Conservation (phyloP, 2,888 invertebrate species). For the Parelbella ahira region DNA sequence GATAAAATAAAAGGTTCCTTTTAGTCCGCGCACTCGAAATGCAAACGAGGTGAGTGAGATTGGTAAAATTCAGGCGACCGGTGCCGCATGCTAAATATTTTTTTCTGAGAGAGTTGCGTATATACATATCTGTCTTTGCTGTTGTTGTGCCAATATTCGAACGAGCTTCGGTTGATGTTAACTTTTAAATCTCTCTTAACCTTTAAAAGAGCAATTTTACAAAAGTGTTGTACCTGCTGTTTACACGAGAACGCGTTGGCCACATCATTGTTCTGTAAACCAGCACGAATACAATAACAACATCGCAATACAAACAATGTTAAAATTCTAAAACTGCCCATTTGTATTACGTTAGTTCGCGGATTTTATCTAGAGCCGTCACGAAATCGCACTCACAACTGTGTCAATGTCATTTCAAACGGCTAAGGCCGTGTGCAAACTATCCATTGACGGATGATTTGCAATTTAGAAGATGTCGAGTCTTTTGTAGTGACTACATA, state of each 20-base stretch:
- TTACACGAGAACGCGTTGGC: too few relatives aligned
- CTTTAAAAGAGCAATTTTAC: too few relatives aligned
- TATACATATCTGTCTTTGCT: slow-evolving; percentile 12
- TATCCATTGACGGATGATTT: slow-evolving; percentile 51
- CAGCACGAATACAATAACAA: too few relatives aligned
- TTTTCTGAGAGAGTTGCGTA: slow-evolving; percentile 11
- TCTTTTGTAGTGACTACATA: slow-evolving; percentile 30
- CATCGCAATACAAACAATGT: neutral
- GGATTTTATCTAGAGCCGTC: slow-evolving; percentile 19
- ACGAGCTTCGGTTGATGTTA: slow-evolving; percentile 2
- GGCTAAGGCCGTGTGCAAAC: slow-evolving; percentile 48
- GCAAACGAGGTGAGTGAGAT: slow-evolving; percentile 57
- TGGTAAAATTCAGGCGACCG: slow-evolving; percentile 46
- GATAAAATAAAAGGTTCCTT: slow-evolving; percentile 55
- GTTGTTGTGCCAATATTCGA: slow-evolving; percentile 11
- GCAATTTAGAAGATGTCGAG: slow-evolving; percentile 44
- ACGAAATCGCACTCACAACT: slow-evolving; percentile 36
- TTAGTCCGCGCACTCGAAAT: slow-evolving; percentile 52
- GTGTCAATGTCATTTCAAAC: slow-evolving; percentile 47
- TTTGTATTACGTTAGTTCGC: slow-evolving; percentile 15
- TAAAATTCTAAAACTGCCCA: slow-evolving; percentile 10
- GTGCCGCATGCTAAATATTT: slow-evolving; percentile 32
- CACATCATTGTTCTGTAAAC: too few relatives aligned
- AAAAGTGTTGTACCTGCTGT: too few relatives aligned
- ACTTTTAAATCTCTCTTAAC: slow-evolving; percentile 7